These are phyloP conservation scores for Nannoperca australis DNA, from an alignment of 2,797 vertebrate genomes.

Conservation along the genomic window DNA sequence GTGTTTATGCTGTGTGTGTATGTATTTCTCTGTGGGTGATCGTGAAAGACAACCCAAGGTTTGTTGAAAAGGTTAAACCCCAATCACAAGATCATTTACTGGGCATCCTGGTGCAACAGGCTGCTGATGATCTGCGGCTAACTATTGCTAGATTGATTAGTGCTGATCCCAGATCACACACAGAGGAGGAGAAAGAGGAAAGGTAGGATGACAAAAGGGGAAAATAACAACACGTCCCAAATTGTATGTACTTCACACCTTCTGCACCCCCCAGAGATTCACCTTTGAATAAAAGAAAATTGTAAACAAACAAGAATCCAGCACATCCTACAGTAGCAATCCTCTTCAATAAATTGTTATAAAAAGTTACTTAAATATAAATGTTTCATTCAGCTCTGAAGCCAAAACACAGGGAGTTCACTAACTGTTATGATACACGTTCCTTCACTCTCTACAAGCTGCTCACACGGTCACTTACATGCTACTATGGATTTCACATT, in stretches of 20 bases:
- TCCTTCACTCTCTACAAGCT: conserved; percentile 45
- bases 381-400: conserved; percentile 39
- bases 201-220: background rate
- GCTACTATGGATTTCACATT: conserved; percentile 49
- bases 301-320: conserved; percentile 13
- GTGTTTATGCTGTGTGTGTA: background rate
- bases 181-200: conserved; percentile 13
- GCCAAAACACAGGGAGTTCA: conserved; percentile 2
- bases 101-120: conserved; percentile 23
- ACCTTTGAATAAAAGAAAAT: conserved; percentile 19
- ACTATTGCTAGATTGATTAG: conserved; percentile 62
- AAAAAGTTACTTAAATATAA: conserved; percentile 45
- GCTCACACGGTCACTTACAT: conserved; percentile 62
- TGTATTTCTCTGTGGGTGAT: background rate
- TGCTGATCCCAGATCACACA: conserved; percentile 58
- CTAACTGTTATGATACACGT: conserved; percentile 24
- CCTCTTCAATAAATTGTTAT: conserved; percentile 23
- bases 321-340: conserved; percentile 9
- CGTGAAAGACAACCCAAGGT: conserved; percentile 25
- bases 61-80: conserved; percentile 55
- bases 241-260: conserved; percentile 8
- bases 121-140: conserved; percentile 53
- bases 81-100: conserved; percentile 49
- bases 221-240: conserved; percentile 20
- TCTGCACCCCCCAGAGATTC: background rate